A percentile compares a stretch with the other conserved stretches of the same genome.
phyloP scores from a whole-genome alignment of 2,797 vertebrate genomes.

The Helostoma temminkii region DNA sequence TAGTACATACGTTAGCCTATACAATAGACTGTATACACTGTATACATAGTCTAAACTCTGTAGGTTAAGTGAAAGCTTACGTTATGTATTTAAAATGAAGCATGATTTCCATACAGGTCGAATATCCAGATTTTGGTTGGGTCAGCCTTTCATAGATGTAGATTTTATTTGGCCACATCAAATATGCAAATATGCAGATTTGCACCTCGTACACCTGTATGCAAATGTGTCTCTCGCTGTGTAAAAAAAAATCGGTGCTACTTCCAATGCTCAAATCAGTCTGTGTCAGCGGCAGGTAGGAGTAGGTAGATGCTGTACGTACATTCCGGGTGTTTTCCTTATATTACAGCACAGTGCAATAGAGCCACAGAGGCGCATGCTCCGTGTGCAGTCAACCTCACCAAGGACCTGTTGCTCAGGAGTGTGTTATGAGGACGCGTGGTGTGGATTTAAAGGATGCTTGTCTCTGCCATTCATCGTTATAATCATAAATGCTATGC shows the following conservation, averaged over 20 bases:
- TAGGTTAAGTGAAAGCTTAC: no score
- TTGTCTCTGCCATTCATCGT: background rate
- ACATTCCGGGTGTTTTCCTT: background rate
- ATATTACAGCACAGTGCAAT: background rate
- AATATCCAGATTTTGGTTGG: background rate
- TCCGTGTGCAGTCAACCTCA: constrained; percentile 28
- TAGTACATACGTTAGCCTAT: background rate
- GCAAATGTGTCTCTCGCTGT: constrained; percentile 44
- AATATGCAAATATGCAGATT: constrained; percentile 56
- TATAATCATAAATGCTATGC: constrained; percentile 20
- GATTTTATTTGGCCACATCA: background rate
- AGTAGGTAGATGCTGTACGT: background rate
- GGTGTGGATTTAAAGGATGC: constrained; percentile 7
- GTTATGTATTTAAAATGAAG: no score
- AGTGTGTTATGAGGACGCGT: background rate
- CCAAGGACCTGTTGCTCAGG: constrained; percentile 67
- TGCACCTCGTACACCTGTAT: constrained; percentile 30
- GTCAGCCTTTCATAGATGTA: background rate
- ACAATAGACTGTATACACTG: no score
- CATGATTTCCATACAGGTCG: background rate
- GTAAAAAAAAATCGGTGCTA: background rate
- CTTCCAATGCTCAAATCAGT: background rate
- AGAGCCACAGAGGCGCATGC: constrained; percentile 49
- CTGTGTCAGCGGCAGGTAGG: background rate
- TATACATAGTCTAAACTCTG: no score